Base-by-base conservation (phyloP, 2,113 vertebrate genomes). In the Elanus axillaris region DNA sequence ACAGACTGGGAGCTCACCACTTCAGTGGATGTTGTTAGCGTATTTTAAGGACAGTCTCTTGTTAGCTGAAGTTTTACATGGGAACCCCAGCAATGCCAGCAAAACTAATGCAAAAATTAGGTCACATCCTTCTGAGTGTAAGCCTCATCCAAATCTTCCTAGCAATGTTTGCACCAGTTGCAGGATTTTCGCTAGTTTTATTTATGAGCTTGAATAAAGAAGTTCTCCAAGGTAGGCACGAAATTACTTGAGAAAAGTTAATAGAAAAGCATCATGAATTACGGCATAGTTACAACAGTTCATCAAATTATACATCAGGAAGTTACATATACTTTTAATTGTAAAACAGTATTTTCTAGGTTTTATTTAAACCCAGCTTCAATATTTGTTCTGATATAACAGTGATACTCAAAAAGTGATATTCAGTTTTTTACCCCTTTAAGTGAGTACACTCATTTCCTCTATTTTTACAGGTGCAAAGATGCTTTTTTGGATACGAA, bases 261-360 rank as follows among this genome's bases (percentile, higher is more conserved):
- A 97, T 60, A 92, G 50, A 96, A 96, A 76, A 76, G 17, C 29
- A 94, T 55, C 17, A 93, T 79, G 53, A 95, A 88, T 85, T 94
- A 91, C 67, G 59, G 90, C 93, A 94, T 71, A 96, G 55, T 88
- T 71, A 96, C 62, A 97, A 90, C 5, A 96, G 77, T 90, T 62
- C 53, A 78, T 64, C n/a, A 84, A 81, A 97, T 83, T 93, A 94
- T 93, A 97, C 80, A 98, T 88, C 80, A 96, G 75, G 95, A 96
- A 73, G 94, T 96, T 85, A 94, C 88, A 85, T 16, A 47, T 7
- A 91, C 16, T 48, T 95, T 96, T 85, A 64, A 85, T 88, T 78
- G 96, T 84, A 97, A 96, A 97, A 53, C 85, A 53, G 3, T 81
- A 88, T 92, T 95, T 96, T 97, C 56, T 88, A 96, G 67, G 95